Base-by-base conservation (phyloP, 2,888 invertebrate genomes). In the Nomada fucata region DNA sequence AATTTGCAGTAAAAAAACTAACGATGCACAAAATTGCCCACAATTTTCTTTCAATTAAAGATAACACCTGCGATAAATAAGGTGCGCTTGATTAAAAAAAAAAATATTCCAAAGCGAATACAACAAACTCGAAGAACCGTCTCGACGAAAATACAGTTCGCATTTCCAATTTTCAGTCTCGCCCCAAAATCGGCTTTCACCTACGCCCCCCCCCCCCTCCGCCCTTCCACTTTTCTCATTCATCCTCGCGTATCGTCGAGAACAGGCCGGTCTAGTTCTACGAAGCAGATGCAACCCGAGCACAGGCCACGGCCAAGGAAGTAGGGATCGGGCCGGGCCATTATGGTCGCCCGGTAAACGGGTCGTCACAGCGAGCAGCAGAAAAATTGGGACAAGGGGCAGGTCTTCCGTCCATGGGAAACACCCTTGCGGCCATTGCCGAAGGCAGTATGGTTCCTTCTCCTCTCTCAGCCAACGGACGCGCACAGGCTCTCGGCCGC, bases 351-450 rank as follows among this genome's bases (percentile, higher is more conserved):
- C 83, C 29, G 60, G 65, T 72, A 86, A 78, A 68, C 61, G 70
- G 79, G 86, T 83, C 82, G 84, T 85, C 82, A 79, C 85, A 77
- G 79, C 84, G 89, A 89, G 88, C 86, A 86, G 86, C 74, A 82
- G 79, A 77, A 78, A 79, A 79, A 64, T 79, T 76, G 69, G 86
- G 86, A 81, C 81, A 73, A 69, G 84, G 92, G 93, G 93, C 93
- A 91, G 93, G 92, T 90, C 92, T 85, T 90, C 84, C 57, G 78
- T 68, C 74, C 79, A 70, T 88, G 86, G 92, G 93, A 91, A 91
- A 91, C 93, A 93, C 93, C 93, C 93, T 91, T 91, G 91, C 91
- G 91, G 93, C 93, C 92, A 93, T 93, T 90, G 88, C 91, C 87
- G 89, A 82, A 87, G 88, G 82, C 91, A 91, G 89, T 87, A 93